These are phyloP conservation scores for Lucilia cuprina DNA, from an alignment of 1,140 invertebrate species.

Conservation along the genomic window DNA sequence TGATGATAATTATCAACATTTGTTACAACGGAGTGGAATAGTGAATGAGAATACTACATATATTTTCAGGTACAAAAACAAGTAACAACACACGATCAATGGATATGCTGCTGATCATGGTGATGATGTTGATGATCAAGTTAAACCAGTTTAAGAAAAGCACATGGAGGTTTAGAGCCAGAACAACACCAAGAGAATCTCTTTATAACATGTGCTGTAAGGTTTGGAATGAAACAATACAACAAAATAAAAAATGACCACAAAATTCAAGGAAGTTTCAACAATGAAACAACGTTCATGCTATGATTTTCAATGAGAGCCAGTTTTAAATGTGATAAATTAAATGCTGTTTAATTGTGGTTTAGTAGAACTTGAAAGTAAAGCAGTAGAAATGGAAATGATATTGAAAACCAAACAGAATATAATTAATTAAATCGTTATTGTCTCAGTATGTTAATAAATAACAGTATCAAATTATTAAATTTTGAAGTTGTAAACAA, in stretches of 20 bases:
- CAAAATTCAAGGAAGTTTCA: too few relatives aligned
- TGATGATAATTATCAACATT: not conserved
- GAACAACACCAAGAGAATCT: too few relatives aligned
- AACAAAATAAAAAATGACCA: too few relatives aligned
- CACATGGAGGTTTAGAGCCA: not conserved
- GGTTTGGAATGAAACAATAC: too few relatives aligned
- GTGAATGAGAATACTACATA: not conserved
- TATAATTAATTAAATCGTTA: too few relatives aligned
- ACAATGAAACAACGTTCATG: too few relatives aligned
- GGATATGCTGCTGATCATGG: too few relatives aligned
- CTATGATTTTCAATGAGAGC: too few relatives aligned
- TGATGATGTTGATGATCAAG: not conserved
- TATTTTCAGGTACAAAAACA: not conserved
- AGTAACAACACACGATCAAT: not conserved
- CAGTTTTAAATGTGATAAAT: too few relatives aligned
- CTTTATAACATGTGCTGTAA: too few relatives aligned
- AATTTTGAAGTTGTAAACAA: conserved; percentile 42
- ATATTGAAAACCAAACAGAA: not conserved
- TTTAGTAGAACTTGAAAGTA: not conserved
- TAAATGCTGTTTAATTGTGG: too few relatives aligned
- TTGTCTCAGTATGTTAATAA: too few relatives aligned
- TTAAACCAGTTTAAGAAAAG: not conserved
- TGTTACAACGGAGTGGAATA: not conserved
- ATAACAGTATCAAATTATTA: conserved; percentile 22
- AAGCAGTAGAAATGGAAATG: not conserved